Evolutionary conservation across 1,140 invertebrate species (phyloP), one percentile per base, ranked within the genome.

Genomic region (Condylostylus longicornis): DNA sequence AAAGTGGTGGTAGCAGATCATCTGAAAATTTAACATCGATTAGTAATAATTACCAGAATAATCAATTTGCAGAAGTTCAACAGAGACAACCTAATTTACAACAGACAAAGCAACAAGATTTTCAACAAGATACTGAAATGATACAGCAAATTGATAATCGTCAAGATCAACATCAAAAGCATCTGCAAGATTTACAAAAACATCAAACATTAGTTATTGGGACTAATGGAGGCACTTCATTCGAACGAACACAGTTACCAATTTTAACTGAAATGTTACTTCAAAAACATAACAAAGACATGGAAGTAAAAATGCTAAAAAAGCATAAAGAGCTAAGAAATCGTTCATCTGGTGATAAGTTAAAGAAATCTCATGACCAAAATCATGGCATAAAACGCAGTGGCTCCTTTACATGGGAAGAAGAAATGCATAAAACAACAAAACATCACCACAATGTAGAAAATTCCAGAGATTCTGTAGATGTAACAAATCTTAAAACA

Each of bases 301-400:
- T 82, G 79, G 77, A 82, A 49, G 79, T 80, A 48, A 64, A 71
- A 4, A 75, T 84, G 69, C 63, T 80, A 8, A 74, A 77, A 45
- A 72, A 72, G 35, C 76, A 82, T 47, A 65, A 70, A 5, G 70
- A 78, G 42, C 60, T 70, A n/a, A 58, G 74, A 13, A 68, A 61
- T 29, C 68, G 65, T 10, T 70, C 68, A 41, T n/a, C n/a, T n/a
- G 55, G 50, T 2, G 59, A 58, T 14, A 54, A 65, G 46, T 49
- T 39, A 38, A 58, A 64, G 45, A 53, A 62, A 40, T 41, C 56
- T 37, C 39, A 62, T 22, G 35, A 38, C 2, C 38, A 35, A 5
- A 28, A 39, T 8, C 70, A 72, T 41, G 69, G 70, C 2, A 47
- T 71, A 0, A 75, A 75, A 42, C 49, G 72, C 1, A 66, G 61